Percentiles rank a stretch among this genome's conserved stretches.
Conservation (phyloP, 2,888 invertebrate genomes). For the Norana najaformis region DNA sequence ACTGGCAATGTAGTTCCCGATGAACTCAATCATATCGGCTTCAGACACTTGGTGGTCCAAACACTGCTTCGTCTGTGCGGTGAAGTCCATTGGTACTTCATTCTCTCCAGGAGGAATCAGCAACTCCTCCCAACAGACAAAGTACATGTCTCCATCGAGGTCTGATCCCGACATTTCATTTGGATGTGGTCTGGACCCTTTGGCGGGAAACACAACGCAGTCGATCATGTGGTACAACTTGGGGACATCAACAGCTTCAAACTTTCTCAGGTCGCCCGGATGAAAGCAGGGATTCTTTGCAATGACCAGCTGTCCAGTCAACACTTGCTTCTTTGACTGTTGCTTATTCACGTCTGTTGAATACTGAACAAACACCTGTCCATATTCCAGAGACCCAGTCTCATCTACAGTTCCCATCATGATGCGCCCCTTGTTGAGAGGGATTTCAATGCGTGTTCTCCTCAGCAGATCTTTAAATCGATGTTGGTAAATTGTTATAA, state of each 20-base stretch:
- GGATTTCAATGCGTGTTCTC: slow-evolving; percentile 48
- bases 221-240: slow-evolving; percentile 54
- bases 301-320: slow-evolving; percentile 55
- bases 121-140: slow-evolving; percentile 57
- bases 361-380: slow-evolving; percentile 52
- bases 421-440: slow-evolving; percentile 51
- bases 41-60: slow-evolving; percentile 36
- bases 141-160: slow-evolving; percentile 62
- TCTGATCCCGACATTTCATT: slow-evolving; percentile 63
- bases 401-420: slow-evolving; percentile 60
- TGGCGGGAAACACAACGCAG: slow-evolving; percentile 62
- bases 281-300: slow-evolving; percentile 63
- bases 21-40: slow-evolving; percentile 57
- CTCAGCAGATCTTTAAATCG: slow-evolving; percentile 29
- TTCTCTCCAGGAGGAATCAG: slow-evolving; percentile 49
- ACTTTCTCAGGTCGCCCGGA: slow-evolving; percentile 60
- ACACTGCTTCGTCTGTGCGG: slow-evolving; percentile 28
- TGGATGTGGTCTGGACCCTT: slow-evolving; percentile 61
- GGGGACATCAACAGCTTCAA: slow-evolving; percentile 50
- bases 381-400: slow-evolving; percentile 53
- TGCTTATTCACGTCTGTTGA: slow-evolving; percentile 41
- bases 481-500: neutral
- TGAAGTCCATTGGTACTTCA: slow-evolving; percentile 45
- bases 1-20: slow-evolving; percentile 55
- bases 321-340: slow-evolving; percentile 14